A percentile compares a stretch with the other conserved stretches of the same genome.
These are phyloP conservation scores for Diplazon laetatorius DNA, from an alignment of 2,888 invertebrate genomes.

Conservation along the genomic window DNA sequence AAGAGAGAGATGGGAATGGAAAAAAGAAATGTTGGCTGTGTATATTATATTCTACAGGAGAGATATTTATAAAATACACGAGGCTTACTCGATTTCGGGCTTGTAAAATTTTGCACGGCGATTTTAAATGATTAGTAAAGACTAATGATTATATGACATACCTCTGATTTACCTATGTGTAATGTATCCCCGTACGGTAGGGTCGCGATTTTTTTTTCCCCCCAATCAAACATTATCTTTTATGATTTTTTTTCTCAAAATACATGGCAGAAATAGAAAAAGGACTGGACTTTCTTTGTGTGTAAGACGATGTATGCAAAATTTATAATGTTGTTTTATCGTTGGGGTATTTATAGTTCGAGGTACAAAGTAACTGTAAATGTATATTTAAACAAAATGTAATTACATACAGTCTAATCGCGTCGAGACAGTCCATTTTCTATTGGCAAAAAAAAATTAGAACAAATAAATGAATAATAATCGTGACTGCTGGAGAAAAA, in stretches of 20 bases:
- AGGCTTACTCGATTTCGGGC: conserved; percentile 37
- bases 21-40: conserved; percentile 62
- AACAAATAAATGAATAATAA: too few species aligned
- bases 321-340: conserved; percentile 5
- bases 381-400: conserved; percentile 18
- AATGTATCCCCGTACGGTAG: neutral
- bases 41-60: conserved; percentile 57
- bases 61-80: conserved; percentile 51
- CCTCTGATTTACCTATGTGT: conserved; percentile 16
- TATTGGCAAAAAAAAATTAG: neutral
- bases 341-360: conserved; percentile 18
- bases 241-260: neutral
- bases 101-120: conserved; percentile 38
- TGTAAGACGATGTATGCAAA: conserved; percentile 13
- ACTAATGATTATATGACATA: neutral
- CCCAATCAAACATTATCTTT: too few species aligned
- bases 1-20: too few species aligned
- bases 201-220: conserved; percentile 4
- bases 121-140: conserved; percentile 37
- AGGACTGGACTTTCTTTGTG: conserved; percentile 1
- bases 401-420: conserved; percentile 1
- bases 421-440: neutral
- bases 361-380: conserved; percentile 27
- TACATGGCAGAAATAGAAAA: conserved; percentile 1
- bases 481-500: neutral